phyloP scores from a whole-genome alignment of 35 echinoderm and acorn worm species.

The Apostichopus californicus region DNA sequence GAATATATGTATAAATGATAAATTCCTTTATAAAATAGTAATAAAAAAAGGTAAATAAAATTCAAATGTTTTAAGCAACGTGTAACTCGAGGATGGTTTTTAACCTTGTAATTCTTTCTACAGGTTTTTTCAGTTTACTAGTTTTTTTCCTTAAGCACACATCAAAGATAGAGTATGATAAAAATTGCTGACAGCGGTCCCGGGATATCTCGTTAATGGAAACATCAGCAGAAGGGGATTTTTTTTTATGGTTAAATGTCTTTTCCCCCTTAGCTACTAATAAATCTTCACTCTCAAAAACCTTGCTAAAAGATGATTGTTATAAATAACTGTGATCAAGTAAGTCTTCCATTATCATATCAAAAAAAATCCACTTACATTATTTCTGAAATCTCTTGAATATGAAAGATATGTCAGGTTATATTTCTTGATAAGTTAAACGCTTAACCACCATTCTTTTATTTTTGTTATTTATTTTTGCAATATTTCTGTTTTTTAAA shows the following conservation, averaged over 20 bases:
- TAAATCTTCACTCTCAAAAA: not conserved
- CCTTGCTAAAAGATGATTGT: not conserved
- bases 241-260: not conserved
- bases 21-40: too few relatives aligned
- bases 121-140: too few relatives aligned
- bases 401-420: not conserved
- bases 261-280: not conserved
- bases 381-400: not conserved
- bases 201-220: not conserved
- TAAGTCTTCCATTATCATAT: not conserved
- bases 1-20: too few relatives aligned
- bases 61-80: too few relatives aligned
- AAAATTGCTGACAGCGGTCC: not conserved
- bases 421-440: not conserved
- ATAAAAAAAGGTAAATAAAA: too few relatives aligned
- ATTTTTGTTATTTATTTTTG: not conserved
- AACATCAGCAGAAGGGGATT: not conserved
- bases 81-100: too few relatives aligned
- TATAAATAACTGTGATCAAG: not conserved
- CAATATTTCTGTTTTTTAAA: not conserved
- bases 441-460: not conserved
- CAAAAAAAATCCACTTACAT: not conserved
- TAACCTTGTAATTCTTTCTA: too few relatives aligned
- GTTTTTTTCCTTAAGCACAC: not conserved
- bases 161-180: not conserved